These are phyloP conservation scores for Dynastes grantii DNA, from an alignment of 2,888 invertebrate genomes.

Conservation along the genomic window DNA sequence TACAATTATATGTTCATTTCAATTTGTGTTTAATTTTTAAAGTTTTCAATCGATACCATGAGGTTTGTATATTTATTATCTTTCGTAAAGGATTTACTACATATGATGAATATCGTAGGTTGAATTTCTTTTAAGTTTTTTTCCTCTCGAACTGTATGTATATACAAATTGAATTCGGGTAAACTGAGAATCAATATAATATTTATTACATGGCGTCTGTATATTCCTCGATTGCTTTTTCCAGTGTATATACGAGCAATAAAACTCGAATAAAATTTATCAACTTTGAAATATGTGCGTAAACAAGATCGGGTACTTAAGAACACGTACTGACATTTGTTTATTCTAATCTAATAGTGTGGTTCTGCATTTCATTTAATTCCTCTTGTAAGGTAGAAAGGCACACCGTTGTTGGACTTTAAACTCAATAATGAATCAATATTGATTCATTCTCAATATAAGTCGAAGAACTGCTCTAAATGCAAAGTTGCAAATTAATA, in stretches of 20 bases:
- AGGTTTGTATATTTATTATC: not conserved
- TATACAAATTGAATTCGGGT: not conserved
- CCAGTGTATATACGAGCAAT: slow-evolving; percentile 8
- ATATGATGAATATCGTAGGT: too few species aligned
- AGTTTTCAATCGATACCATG: not conserved
- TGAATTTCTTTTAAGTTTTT: too few species aligned
- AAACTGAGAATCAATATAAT: slow-evolving; percentile 1
- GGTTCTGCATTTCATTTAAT: slow-evolving; percentile 10
- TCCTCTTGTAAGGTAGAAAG: not conserved
- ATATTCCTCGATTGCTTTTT: not conserved
- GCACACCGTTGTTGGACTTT: too few species aligned
- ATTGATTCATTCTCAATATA: too few species aligned
- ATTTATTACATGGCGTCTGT: slow-evolving; percentile 1
- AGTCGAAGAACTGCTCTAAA: too few species aligned
- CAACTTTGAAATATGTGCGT: not conserved
- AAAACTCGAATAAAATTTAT: slow-evolving; percentile 4
- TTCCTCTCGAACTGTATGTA: too few species aligned
- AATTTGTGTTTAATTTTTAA: not conserved
- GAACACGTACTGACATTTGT: slow-evolving; percentile 4
- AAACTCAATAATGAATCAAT: too few species aligned
- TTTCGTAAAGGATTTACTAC: not conserved
- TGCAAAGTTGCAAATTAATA: too few species aligned
- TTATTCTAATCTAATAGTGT: not conserved
- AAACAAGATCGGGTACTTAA: slow-evolving; percentile 1
- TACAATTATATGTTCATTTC: not conserved